phyloP scores from a whole-genome alignment of 2,113 vertebrate species.

The Epinephelus lanceolatus region DNA sequence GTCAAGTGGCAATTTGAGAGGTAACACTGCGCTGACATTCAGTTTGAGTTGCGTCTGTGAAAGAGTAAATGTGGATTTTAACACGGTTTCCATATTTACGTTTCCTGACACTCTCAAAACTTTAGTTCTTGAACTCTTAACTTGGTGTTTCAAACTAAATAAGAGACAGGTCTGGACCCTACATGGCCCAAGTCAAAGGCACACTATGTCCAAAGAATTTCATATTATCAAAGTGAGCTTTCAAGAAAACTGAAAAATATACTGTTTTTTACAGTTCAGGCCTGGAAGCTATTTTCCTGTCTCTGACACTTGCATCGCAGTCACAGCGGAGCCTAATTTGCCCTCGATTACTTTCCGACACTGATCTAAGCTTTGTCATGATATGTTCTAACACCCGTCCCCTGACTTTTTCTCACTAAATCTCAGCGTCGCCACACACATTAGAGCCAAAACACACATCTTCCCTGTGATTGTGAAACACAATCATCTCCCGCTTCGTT shows the following conservation, averaged over 20 bases:
- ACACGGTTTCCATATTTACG: neutral
- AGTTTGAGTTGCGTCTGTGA: neutral
- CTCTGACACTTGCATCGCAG: slow-evolving; percentile 59
- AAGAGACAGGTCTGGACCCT: slow-evolving; percentile 4
- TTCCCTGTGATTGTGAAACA: slow-evolving; percentile 70
- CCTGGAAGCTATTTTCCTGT: slow-evolving; percentile 60
- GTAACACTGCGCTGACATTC: slow-evolving; percentile 12
- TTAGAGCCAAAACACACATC: slow-evolving; percentile 46
- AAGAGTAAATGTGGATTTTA: neutral
- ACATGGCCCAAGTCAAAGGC: slow-evolving; percentile 29
- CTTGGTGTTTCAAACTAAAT: slow-evolving; percentile 23
- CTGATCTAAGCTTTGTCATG: slow-evolving; percentile 71
- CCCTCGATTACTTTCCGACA: slow-evolving; percentile 61
- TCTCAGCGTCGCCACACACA: slow-evolving; percentile 50
- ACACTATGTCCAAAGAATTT: slow-evolving; percentile 60
- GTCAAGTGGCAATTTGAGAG: neutral
- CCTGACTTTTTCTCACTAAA: slow-evolving; percentile 26
- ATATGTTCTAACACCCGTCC: slow-evolving; percentile 66
- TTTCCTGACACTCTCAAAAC: slow-evolving; percentile 6
- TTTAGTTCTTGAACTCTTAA: slow-evolving; percentile 43
- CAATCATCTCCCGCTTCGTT: slow-evolving; percentile 70
- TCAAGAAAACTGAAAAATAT: slow-evolving; percentile 42
- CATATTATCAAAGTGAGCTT: slow-evolving; percentile 51
- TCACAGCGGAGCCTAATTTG: slow-evolving; percentile 73
- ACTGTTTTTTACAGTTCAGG: slow-evolving; percentile 60